Base-by-base conservation (phyloP, 2,797 vertebrate species). In the Rhinogobio ventralis region DNA sequence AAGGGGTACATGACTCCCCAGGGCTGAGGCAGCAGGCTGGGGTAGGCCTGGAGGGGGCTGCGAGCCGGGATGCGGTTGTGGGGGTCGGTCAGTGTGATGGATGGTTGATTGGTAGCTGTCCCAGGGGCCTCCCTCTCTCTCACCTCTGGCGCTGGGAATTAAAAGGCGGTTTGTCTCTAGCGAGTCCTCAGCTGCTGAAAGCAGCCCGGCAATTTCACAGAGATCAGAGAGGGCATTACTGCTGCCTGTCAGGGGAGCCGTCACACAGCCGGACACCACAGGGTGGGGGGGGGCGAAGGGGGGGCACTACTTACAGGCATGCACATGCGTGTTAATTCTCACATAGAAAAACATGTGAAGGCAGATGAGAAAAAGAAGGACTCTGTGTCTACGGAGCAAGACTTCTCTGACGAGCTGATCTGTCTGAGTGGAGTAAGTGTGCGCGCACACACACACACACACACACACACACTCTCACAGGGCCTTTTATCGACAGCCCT, bases 161-260 rank as follows among this genome's bases (percentile, higher is more conserved):
- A 96, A 96, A 96, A 95, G 95, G 94, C 95, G 92, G 94, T 95
- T 96, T 95, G 95, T 95, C 95, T 94, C 95, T 92, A 94, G 91
- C 82, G 93, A 93, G 95, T 95, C 94, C 95, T 95, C 95, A 95
- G 95, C 94, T 96, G 94, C 93, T 93, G 93, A 93, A 93, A 89
- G 92, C 91, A 90, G 91, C 93, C 92, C 91, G 91, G 93, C 94
- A 95, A 95, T 96, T 95, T 95, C 94, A 95, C 94, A 95, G 92
- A 93, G 93, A 94, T 89, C 90, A 90, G 93, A 88, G 93, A 94
- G 93, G 93, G 94, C 93, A 95, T 94, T 95, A 95, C 93, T 93
- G 93, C 92, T 92, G 95, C 92, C 93, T 95, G 95, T 95, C 94
- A 95, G 93, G 94, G 94, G 94, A 95, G 94, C 94, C 93, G 94